Evolutionary conservation across 2,113 vertebrate genomes (phyloP), one percentile per base, ranked within the genome.

Genomic region (Leucosticte australis): DNA sequence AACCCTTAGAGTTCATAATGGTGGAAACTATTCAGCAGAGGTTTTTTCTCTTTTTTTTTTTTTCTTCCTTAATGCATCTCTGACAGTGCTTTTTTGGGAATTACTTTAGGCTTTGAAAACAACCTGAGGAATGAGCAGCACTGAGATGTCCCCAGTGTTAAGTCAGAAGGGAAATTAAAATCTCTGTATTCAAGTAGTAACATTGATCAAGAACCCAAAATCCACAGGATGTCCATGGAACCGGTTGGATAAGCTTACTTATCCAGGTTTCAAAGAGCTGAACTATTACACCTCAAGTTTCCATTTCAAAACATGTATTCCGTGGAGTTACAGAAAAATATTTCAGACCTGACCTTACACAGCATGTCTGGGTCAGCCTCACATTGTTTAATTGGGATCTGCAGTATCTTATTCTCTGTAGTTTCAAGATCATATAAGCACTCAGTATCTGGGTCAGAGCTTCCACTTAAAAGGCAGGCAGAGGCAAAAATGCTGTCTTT

Each of bases 401-500:
- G 16, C 55, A 59, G 16, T 59, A 55, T 14, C 71, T 53, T 77
- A 83, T 44, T 2, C 4, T 75, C 60, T 67, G 49, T 44, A 77
- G 73, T 67, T 87, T 78, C 68, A 90, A 88, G 83, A 97, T 83
- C 83, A 73, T 55, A 67, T 65, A 89, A 74, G 68, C 64, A 75
- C 24, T 94, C 76, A n/a, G 85, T 90, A 94, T 96, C 92, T 94
- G 91, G 86, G 90, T 93, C 95, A 94, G 86, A 88, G 30, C 37
- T 80, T 89, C 28, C 86, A 81, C 83, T 96, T 94, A 81, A 78
- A 92, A 96, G 77, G 64, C 64, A 92, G 35, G 44, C 64, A 92
- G 64, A 93, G 23, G 64, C 41, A 89, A 83, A 95, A 92, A 67
- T 1, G 10, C 60, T 71, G 64, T 28, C 60, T 81, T 79, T 78